Percentiles rank a stretch among this genome's conserved stretches.
Evolutionary conservation across 2,888 invertebrate species (phyloP).

Genomic region (Nasonia oneida): DNA sequence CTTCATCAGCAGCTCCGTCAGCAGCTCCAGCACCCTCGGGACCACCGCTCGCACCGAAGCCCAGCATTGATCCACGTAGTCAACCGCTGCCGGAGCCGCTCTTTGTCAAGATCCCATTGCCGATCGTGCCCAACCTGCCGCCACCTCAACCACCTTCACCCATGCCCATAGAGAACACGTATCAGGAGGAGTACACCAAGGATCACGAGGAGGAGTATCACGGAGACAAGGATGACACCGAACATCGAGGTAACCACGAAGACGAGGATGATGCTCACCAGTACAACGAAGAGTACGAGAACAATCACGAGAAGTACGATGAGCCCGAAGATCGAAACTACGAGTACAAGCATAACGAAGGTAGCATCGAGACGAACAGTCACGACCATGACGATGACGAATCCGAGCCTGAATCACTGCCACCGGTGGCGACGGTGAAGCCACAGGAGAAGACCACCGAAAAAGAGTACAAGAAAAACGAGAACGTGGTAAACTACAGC

Average conservation of each 20-base stretch:
- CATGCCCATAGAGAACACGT: constrained; percentile 37
- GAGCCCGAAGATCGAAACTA: constrained; percentile 20
- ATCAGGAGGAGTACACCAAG: constrained; percentile 13
- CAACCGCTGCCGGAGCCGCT: constrained; percentile 67
- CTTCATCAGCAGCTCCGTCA: constrained; percentile 30
- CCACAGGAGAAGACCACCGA: constrained; percentile 50
- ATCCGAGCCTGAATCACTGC: not conserved
- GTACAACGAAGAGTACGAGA: constrained; percentile 47
- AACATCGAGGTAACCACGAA: constrained; percentile 26
- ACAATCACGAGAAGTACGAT: constrained; percentile 26
- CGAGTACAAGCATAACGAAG: constrained; percentile 8
- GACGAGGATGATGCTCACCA: constrained; percentile 36
- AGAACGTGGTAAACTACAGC: constrained; percentile 66
- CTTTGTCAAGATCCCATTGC: constrained; percentile 74
- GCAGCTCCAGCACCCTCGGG: constrained; percentile 50
- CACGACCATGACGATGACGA: not conserved
- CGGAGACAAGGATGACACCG: constrained; percentile 6
- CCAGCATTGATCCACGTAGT: constrained; percentile 27
- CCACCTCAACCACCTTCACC: constrained; percentile 65
- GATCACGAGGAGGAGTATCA: constrained; percentile 38
- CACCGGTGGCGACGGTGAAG: not conserved
- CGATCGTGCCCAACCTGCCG: constrained; percentile 71
- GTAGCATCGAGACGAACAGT: not conserved
- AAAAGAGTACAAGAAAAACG: constrained; percentile 66
- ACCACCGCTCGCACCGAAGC: constrained; percentile 26